Base-by-base conservation (phyloP, 2,888 invertebrate genomes). In the Sicus ferrugineus region DNA sequence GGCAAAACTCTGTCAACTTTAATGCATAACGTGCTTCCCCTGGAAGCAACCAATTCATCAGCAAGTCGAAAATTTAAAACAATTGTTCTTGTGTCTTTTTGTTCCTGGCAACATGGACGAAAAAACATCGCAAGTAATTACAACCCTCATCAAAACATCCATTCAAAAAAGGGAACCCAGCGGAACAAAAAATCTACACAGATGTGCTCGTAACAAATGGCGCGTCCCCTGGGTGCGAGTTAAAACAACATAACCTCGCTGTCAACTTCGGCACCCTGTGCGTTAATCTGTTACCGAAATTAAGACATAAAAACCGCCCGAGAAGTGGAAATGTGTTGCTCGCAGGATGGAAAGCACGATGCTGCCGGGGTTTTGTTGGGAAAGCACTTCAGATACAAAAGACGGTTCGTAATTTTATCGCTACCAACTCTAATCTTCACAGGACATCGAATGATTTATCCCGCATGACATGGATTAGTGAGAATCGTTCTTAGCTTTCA, bases 281-380 rank as follows among this genome's bases (percentile, higher is more conserved):
- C 31, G 68, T 38, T 68, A 68, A 61, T 61, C 68, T 52, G 59
- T n/a, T 26, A 38, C 52, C 61, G 38, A 61, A 68, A 68, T 68
- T 38, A 61, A 68, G 68, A 68, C 68, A 61, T 68, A 68, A 67
- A 67, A 58, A 14, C 34, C 7, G 9, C 34, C 34, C 34, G 14
- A 14, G 34, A 34, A 1, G 34, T 7, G 34, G 34, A 14, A 14
- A 34, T n/a, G n/a, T n/a, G n/a, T n/a, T n/a, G n/a, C n/a, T n/a
- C 34, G 34, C 34, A 34, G 11, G 11, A 34, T 34, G 34, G 34
- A 34, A 34, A 34, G 1, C 2, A 34, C 34, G 34, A 9, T n/a
- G n/a, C n/a, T n/a, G n/a, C n/a, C n/a, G n/a, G n/a, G n/a, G n/a
- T n/a, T n/a, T n/a, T n/a, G n/a, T n/a, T n/a, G n/a, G n/a, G n/a